phyloP scores from a whole-genome alignment of 2,113 vertebrate genomes.

The Alces alces region DNA sequence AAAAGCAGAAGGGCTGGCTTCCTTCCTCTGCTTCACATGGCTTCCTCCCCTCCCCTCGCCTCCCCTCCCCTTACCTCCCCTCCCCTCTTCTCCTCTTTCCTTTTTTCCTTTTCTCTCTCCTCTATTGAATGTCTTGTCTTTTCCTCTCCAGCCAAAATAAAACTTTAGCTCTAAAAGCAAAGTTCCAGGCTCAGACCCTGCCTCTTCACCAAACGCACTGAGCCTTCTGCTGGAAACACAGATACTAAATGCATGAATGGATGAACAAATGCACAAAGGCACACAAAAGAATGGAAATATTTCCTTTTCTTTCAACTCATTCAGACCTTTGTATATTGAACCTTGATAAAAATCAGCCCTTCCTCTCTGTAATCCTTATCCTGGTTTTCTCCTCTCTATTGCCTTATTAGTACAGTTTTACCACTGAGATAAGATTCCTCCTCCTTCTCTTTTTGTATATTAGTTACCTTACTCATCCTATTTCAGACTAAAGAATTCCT shows the following conservation, averaged over 20 bases:
- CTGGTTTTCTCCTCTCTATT: not conserved
- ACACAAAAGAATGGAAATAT: not conserved
- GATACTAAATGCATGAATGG: not conserved
- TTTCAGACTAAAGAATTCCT: constrained; percentile 26
- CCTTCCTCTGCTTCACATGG: not conserved
- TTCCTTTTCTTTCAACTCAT: constrained; percentile 19
- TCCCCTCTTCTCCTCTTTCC: too few species aligned
- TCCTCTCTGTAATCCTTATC: not conserved
- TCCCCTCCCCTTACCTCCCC: too few species aligned
- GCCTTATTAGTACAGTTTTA: constrained; percentile 41
- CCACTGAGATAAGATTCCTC: constrained; percentile 37
- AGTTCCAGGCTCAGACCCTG: not conserved
- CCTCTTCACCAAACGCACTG: not conserved
- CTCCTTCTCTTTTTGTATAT: constrained; percentile 37
- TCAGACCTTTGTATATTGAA: not conserved
- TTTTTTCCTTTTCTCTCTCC: too few species aligned
- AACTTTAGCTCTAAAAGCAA: not conserved
- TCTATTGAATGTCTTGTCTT: not conserved
- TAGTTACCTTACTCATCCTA: constrained; percentile 22
- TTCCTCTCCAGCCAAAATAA: not conserved
- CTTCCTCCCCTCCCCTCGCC: too few species aligned
- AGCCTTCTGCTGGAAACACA: not conserved
- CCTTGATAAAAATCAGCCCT: not conserved
- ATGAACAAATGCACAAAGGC: not conserved
- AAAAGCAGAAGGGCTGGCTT: not conserved